Evolutionary conservation across 2,113 vertebrate genomes (phyloP).

Genomic region (Kryptolebias marmoratus): DNA sequence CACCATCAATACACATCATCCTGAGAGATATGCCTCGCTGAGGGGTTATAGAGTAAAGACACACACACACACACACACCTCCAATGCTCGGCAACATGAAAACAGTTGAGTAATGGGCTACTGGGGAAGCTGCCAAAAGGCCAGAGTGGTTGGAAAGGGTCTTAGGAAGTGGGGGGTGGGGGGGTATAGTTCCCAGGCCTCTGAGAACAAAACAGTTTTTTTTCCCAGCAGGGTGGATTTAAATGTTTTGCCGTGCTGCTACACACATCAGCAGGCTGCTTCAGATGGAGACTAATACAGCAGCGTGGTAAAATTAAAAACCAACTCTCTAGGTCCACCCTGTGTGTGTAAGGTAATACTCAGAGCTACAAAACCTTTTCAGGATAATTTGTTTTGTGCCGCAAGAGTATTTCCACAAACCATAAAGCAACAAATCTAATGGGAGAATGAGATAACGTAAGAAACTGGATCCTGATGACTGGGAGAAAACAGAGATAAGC

Average conservation of each 20-base stretch:
- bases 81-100: not conserved
- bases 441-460: conserved; percentile 18
- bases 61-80: not conserved
- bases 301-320: conserved; percentile 16
- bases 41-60: conserved; percentile 3
- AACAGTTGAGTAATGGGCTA: conserved; percentile 44
- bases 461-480: conserved; percentile 10
- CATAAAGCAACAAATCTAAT: conserved; percentile 13
- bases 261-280: conserved; percentile 14
- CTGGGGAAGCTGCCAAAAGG: conserved; percentile 65
- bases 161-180: conserved; percentile 32
- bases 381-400: conserved; percentile 21
- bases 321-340: not conserved
- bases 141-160: conserved; percentile 58
- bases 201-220: conserved; percentile 62
- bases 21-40: conserved; percentile 20
- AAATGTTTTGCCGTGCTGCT: conserved; percentile 35
- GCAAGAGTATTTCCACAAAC: not conserved
- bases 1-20: conserved; percentile 16
- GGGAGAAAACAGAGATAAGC: conserved; percentile 5
- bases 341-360: not conserved
- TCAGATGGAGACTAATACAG: conserved; percentile 30
- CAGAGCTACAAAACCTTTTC: conserved; percentile 5
- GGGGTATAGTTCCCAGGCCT: conserved; percentile 69
- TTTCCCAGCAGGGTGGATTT: conserved; percentile 52